phyloP scores from a whole-genome alignment of 2,113 vertebrate genomes.

The Sceloporus undulatus region DNA sequence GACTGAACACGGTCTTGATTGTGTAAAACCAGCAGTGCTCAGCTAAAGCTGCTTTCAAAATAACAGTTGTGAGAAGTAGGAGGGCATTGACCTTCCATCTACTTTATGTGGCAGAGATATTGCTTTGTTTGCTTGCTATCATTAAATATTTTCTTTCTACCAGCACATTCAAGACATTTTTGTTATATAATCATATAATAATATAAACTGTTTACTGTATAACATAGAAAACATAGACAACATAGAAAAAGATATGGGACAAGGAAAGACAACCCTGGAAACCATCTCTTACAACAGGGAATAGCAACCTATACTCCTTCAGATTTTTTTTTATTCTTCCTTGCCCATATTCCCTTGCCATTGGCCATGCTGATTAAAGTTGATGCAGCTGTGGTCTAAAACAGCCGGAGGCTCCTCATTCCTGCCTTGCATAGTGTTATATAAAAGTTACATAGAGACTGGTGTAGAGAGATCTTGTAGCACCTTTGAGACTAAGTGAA shows the following conservation, averaged over 20 bases:
- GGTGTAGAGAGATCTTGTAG: no score
- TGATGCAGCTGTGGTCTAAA: background rate
- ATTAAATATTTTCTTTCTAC: background rate
- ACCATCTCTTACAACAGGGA: background rate
- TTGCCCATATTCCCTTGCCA: background rate
- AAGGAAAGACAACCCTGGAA: background rate
- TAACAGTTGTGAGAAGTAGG: background rate
- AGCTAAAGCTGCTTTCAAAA: background rate
- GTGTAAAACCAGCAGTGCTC: background rate
- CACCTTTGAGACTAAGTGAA: no score
- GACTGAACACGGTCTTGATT: background rate
- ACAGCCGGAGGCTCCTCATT: background rate
- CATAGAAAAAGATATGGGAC: background rate
- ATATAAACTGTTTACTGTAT: background rate
- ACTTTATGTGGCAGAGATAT: background rate
- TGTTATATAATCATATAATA: background rate
- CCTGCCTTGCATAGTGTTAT: background rate
- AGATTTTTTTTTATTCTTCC: background rate
- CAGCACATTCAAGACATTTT: background rate
- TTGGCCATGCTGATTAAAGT: background rate
- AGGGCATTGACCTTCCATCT: background rate
- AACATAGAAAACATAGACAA: background rate
- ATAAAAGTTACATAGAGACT: background rate
- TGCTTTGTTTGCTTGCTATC: background rate
- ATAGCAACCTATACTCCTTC: background rate